Base-by-base conservation (phyloP, 2,888 invertebrate species). In the Phrixothrix hirtus region DNA sequence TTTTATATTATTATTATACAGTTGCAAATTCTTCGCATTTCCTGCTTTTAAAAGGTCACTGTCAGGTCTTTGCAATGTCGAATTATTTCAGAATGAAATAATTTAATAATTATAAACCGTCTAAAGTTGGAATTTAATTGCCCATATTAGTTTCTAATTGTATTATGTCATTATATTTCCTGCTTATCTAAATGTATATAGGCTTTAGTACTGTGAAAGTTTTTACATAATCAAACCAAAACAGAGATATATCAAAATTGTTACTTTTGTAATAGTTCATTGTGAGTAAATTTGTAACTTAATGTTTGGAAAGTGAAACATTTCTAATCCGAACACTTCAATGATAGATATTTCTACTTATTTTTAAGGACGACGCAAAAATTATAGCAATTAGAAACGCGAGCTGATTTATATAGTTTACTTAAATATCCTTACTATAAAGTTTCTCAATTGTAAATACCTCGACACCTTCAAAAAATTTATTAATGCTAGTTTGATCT, bases 111-210 rank as follows among this genome's bases (percentile, higher is more conserved):
- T n/a, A n/a, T n/a, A n/a, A n/a, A n/a, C n/a, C n/a, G n/a, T n/a
- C n/a, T n/a, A n/a, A n/a, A n/a, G n/a, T n/a, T n/a, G n/a, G n/a
- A n/a, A 34, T 35, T 35, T 36, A 35, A 27, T 42, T 32, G n/a
- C n/a, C n/a, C 16, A 34, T 41, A 46, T 46, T 46, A 52, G 47
- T 53, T 53, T 39, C 14, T 30, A 47, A 41, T 11, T 25, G 15
- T 34, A 49, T 49, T 49, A 43, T 49, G 37, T 42, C 43, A 49
- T 35, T 30, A 10, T 41, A 45, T 46, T 52, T 52, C 52, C 52
- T 46, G 46, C 41, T 52, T 42, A 37, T 26, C 52, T 43, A 47
- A 53, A 47, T 47, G 43, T 47, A 29, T 41, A 47, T 37, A 47
- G 31, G 42, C 37, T 43, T 43, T 37, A 37, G 41, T 38, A 27